Evolutionary conservation across 2,888 invertebrate genomes (phyloP), one percentile per base, ranked within the genome.

Genomic region (Pyrgus malvae): DNA sequence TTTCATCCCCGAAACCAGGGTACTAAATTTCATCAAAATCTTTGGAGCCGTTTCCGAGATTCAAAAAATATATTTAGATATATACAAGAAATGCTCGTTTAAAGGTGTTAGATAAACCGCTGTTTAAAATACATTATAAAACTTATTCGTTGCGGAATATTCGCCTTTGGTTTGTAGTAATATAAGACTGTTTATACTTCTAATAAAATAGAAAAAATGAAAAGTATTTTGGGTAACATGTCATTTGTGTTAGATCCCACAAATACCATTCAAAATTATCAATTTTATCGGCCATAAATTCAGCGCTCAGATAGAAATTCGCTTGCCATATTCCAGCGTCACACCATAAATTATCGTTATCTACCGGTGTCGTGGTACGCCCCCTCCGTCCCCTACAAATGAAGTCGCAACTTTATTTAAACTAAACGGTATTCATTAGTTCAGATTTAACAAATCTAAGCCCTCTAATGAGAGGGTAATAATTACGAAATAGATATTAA

Each of bases 361-460:
- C 49, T 49, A 49, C 16, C 40, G 31, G 27, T 21, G 49, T 40
- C 49, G 31, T 40, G 49, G 31, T 49, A 49, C 56, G 59, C 66
- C 67, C 72, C 72, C 59, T 45, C 57, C 27, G 59, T 56, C 65
- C 61, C 63, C 62, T 64, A 48, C 63, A 70, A 72, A 74, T 71
- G 70, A 77, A 74, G 73, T 74, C 68, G 73, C 70, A 70, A 72
- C 71, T 70, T 71, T 72, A 71, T 76, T 75, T 75, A 72, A 80
- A 76, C 70, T 76, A 76, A 78, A 70, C 71, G 69, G 69, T 70
- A 72, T 70, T 78, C 74, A 78, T 79, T 80, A 76, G 70, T 70
- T 63, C 63, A 67, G 74, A 76, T 78, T 78, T 76, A 70, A 25
- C 50, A 31, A 50, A 50, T 41, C 49, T 33, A 19, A 50, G 41